These are phyloP conservation scores for Hemicrepidius hirtus DNA, from an alignment of 2,888 invertebrate genomes.

Conservation along the genomic window DNA sequence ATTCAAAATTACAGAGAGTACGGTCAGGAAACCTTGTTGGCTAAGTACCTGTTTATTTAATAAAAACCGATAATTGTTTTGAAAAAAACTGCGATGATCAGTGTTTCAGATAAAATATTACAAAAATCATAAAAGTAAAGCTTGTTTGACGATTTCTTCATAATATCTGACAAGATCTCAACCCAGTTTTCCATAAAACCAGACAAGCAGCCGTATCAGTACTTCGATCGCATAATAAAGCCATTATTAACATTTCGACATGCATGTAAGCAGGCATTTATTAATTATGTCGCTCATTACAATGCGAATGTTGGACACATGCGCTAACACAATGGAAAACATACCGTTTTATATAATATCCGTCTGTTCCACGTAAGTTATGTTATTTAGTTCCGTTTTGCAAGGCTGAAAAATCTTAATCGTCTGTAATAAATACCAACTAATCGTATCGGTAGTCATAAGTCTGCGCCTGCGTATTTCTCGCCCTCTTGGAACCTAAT, in stretches of 20 bases:
- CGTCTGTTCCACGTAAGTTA: slow-evolving; percentile 35
- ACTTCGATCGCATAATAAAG: slow-evolving; percentile 12
- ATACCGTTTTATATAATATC: slow-evolving; percentile 26
- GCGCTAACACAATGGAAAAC: slow-evolving; percentile 1
- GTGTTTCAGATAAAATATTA: no score
- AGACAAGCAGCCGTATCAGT: background rate
- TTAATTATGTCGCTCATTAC: slow-evolving; percentile 28
- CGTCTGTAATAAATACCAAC: slow-evolving; percentile 41
- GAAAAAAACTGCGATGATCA: no score
- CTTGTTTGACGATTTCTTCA: no score
- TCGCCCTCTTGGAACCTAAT: slow-evolving; percentile 1
- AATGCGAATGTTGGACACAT: slow-evolving; percentile 13
- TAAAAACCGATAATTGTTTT: no score
- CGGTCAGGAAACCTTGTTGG: no score
- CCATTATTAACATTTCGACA: slow-evolving; percentile 29
- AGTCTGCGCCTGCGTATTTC: slow-evolving; percentile 43
- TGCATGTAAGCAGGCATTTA: slow-evolving; percentile 29
- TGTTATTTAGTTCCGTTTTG: slow-evolving; percentile 35
- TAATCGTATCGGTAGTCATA: slow-evolving; percentile 40
- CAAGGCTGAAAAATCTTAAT: slow-evolving; percentile 43
- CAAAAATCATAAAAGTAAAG: no score
- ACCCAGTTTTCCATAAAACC: slow-evolving; percentile 19
- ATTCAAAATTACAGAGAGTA: no score
- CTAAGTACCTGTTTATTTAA: no score
- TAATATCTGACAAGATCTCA: background rate